Conservation (phyloP, 1,140 invertebrate genomes). For the Drosophila arawakana region DNA sequence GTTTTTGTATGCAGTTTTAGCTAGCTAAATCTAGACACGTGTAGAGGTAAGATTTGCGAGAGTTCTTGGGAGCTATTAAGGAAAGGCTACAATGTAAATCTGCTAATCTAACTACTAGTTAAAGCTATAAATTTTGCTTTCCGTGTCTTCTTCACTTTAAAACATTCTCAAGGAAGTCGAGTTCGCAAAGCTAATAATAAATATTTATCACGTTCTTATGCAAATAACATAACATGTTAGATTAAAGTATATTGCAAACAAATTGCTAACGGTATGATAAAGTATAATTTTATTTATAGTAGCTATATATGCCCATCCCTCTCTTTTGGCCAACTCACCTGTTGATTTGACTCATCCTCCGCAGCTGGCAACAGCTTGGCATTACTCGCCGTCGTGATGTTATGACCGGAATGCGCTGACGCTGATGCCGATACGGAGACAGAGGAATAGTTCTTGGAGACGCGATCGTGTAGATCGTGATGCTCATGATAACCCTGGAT, state of each 20-base stretch:
- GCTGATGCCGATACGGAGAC: constrained; percentile 58
- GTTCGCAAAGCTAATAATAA: not conserved
- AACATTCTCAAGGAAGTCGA: constrained; percentile 8
- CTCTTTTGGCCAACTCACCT: constrained; percentile 61
- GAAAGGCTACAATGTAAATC: too few relatives aligned
- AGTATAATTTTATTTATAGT: too few relatives aligned
- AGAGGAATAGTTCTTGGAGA: constrained; percentile 69
- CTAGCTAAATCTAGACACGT: too few relatives aligned
- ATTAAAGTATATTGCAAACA: constrained; percentile 6
- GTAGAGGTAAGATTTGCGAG: too few relatives aligned
- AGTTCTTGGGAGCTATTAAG: too few relatives aligned
- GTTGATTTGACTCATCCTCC: constrained; percentile 79
- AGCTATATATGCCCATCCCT: not conserved
- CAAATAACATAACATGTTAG: not conserved
- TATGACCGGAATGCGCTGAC: constrained; percentile 65
- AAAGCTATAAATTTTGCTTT: too few relatives aligned
- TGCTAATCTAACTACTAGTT: too few relatives aligned
- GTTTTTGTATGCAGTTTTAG: too few relatives aligned
- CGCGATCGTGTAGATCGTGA: constrained; percentile 63
- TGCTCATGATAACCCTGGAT: constrained; percentile 69
- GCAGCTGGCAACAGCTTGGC: constrained; percentile 68
- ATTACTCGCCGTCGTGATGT: constrained; percentile 79
- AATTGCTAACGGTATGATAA: constrained; percentile 11
- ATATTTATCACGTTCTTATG: constrained; percentile 13
- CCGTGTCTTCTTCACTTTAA: not conserved